Base-by-base conservation (phyloP, 2,113 vertebrate species). In the Verasper variegatus region DNA sequence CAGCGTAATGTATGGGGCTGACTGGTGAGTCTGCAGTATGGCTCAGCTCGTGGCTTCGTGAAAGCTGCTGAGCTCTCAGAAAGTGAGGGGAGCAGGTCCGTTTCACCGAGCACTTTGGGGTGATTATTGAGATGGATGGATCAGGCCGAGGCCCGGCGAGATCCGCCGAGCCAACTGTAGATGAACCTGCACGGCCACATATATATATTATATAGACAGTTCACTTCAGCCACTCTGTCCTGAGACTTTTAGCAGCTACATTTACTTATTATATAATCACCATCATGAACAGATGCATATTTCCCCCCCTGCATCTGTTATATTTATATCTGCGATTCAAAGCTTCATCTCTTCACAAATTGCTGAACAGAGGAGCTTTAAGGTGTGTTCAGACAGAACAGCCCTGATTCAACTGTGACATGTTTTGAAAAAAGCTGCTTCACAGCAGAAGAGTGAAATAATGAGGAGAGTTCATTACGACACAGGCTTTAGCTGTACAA, bases 11-110 rank as follows among this genome's bases (percentile, higher is more conserved):
- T 58, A 51, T 11, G 51, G 65, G n/a, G 58, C 57, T 80, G 5
- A 15, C 49, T 72, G 71, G 78, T 84, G 83, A 83, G 65, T 69
- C 74, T 74, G 88, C 90, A 86, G 73, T 78, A 71, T 51, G 59
- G 76, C 66, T 78, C 73, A 55, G 82, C 74, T n/a, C 8, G 61
- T 65, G 66, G 78, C 74, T 83, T 62, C 66, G 54, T 74, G 65
- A 83, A 90, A 82, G 78, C 73, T 86, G 85, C 85, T 90, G 88
- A 86, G 82, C 61, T 76, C 57, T 80, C 49, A 76, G 78, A 86
- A 90, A 83, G 66, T 58, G 67, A 85, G 67, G 85, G 64, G 63
- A 67, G 71, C 60, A 31, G 47, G 24, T 78, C 70, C 21, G 70
- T 86, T 73, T 80, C 67, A 51, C 40, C 23, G 14, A 70, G 87